Evolutionary conservation across 2,888 invertebrate genomes (phyloP), one percentile per base, ranked within the genome.

Genomic region (Troides aeacus): DNA sequence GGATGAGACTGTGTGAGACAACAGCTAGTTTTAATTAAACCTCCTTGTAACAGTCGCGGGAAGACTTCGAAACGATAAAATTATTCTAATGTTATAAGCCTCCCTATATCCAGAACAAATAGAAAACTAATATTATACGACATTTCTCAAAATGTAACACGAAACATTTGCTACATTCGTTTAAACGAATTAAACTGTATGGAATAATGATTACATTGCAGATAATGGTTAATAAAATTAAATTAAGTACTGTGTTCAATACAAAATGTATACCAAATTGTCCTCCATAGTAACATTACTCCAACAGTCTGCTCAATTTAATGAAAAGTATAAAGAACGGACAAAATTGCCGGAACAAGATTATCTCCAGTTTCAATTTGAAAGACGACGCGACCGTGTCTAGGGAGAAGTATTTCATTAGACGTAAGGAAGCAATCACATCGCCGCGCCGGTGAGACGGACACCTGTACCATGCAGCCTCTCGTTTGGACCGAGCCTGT

Each of bases 21-120:
- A 92, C 92, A 92, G 92, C 91, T 92, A 92, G 92, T 92, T 92
- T 92, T 92, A 92, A 92, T 92, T 92, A 91, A 92, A 92, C 90
- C 87, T 50, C 89, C 89, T 89, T 91, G 87, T 90, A 85, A 85
- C 84, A 85, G 84, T 89, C 87, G 89, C 86, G 85, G 88, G 86
- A 85, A 88, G 84, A 85, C 85, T 85, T 87, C 81, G 84, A 86
- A 91, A 91, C 86, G 92, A 87, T 89, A 87, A 88, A 92, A 92
- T 92, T 91, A 92, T 92, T 91, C 89, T 92, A 92, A 92, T 92
- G 90, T 89, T 87, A 88, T 89, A 90, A 88, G 88, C 89, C 86
- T 88, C 87, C 87, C 84, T 87, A 86, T 88, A 86, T 83, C 86
- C 84, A 76, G 81, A 84, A 84, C 84, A 84, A 82, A 81, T 78